These are phyloP conservation scores for Tanypteryx hageni DNA, from an alignment of 2,888 invertebrate species.

Conservation along the genomic window DNA sequence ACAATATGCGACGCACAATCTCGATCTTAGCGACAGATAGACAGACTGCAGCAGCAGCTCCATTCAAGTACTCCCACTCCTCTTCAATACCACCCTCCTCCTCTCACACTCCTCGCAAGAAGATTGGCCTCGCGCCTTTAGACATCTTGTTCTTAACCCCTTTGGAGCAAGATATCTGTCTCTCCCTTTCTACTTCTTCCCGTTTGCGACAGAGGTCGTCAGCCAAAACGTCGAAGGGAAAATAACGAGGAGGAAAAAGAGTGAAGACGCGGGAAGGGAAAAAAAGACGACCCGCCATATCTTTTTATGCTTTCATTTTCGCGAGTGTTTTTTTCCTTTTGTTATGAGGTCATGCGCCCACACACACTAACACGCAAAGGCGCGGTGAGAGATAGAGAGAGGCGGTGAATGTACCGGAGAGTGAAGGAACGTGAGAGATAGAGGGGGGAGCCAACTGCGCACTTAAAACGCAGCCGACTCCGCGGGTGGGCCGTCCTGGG, in stretches of 20 bases:
- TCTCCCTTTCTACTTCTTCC: neutral
- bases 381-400: neutral
- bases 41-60: neutral
- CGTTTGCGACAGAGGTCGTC: no score
- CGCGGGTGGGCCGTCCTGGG: conserved; percentile 1
- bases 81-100: no score
- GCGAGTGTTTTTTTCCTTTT: neutral
- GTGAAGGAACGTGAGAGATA: neutral
- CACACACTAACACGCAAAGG: neutral
- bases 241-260: neutral
- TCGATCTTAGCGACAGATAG: neutral
- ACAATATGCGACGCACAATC: conserved; percentile 14
- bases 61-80: no score
- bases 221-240: neutral
- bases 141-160: neutral
- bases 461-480: neutral
- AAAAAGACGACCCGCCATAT: neutral
- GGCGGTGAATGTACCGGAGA: neutral
- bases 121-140: conserved; percentile 2
- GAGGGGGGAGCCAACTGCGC: neutral
- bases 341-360: neutral
- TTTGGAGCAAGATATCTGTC: neutral
- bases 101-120: neutral
- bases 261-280: neutral
- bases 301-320: neutral